These are phyloP conservation scores for Sandelia bainsii DNA, from an alignment of 2,797 vertebrate species.

Conservation along the genomic window DNA sequence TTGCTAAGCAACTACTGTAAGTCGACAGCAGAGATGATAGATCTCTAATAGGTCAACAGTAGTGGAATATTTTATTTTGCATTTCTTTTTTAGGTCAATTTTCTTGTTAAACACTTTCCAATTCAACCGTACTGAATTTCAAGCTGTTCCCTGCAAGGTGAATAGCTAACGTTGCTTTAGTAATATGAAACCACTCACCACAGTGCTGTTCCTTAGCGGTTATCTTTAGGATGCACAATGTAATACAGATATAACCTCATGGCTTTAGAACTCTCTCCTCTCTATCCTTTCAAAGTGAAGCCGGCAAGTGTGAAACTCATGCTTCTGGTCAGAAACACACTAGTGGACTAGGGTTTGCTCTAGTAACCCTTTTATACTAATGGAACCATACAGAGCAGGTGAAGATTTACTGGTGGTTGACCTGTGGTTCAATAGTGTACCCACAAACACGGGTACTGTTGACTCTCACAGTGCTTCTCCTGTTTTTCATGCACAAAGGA, in stretches of 20 bases:
- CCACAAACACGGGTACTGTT: neutral
- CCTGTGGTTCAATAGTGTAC: conserved; percentile 2
- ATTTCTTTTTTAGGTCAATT: too few species aligned
- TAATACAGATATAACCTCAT: neutral
- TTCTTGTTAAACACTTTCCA: too few species aligned
- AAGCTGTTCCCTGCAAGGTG: neutral
- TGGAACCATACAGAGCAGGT: neutral
- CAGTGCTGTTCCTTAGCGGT: neutral
- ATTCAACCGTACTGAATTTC: neutral
- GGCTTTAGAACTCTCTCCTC: neutral
- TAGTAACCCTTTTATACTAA: conserved; percentile 1
- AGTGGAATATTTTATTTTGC: too few species aligned
- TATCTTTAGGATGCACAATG: neutral
- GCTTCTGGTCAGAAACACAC: conserved; percentile 8
- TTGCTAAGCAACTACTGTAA: too few species aligned
- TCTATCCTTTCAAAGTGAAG: neutral
- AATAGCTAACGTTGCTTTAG: neutral
- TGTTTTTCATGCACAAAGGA: too few species aligned
- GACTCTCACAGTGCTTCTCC: too few species aligned
- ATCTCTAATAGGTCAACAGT: too few species aligned
- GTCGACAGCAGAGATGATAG: too few species aligned
- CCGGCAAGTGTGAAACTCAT: neutral
- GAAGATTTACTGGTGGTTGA: neutral
- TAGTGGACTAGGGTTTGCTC: neutral
- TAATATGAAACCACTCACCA: neutral